These are phyloP conservation scores for Parasteatoda lunata DNA, from an alignment of 2,888 invertebrate species.

Conservation along the genomic window DNA sequence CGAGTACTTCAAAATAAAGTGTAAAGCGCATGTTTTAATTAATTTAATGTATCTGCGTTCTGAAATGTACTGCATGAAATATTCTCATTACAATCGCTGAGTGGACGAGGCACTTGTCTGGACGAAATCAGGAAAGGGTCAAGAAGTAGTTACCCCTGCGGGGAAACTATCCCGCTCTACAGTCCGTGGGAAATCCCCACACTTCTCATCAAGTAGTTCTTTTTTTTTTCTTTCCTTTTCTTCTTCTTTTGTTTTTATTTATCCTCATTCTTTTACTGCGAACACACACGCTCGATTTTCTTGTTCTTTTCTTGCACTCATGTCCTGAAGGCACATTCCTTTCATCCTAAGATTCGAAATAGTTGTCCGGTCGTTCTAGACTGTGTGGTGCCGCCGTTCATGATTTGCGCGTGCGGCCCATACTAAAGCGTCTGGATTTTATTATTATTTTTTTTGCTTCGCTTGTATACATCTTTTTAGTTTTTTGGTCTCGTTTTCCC, in stretches of 20 bases:
- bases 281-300: constrained; percentile 9
- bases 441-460: neutral
- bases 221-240: constrained; percentile 6
- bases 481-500: constrained; percentile 7
- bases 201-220: constrained; percentile 38
- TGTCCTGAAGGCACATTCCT: constrained; percentile 31
- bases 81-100: no score
- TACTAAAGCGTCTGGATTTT: constrained; percentile 14
- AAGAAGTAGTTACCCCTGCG: constrained; percentile 28
- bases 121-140: constrained; percentile 50
- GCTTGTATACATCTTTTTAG: neutral
- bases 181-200: constrained; percentile 50
- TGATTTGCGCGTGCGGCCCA: constrained; percentile 25
- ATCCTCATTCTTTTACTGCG: constrained; percentile 11
- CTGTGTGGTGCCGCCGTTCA: constrained; percentile 43
- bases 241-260: constrained; percentile 24
- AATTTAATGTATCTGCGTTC: no score
- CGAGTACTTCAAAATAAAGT: no score
- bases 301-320: constrained; percentile 17
- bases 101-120: constrained; percentile 25
- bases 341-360: constrained; percentile 16
- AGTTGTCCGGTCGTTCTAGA: constrained; percentile 45
- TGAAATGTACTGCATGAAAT: no score
- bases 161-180: constrained; percentile 36
- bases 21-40: no score